A percentile compares a stretch with the other conserved stretches of the same genome.
Evolutionary conservation across 2,797 vertebrate genomes (phyloP).

Genomic region (Hydrophis major): DNA sequence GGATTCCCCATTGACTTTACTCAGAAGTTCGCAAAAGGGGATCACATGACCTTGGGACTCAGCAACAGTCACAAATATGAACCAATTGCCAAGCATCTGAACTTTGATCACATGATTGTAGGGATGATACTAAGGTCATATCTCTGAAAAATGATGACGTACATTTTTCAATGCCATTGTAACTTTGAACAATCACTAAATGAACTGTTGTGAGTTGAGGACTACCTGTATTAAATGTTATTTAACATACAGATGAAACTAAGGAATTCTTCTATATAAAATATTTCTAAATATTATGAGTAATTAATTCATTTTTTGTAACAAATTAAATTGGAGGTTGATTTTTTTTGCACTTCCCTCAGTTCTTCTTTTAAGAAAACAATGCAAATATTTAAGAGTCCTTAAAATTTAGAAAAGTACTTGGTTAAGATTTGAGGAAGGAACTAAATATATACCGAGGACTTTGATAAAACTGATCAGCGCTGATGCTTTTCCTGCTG

Average conservation of each 20-base stretch:
- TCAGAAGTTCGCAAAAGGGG: not conserved
- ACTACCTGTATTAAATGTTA: not conserved
- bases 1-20: not conserved
- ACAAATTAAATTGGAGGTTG: not conserved
- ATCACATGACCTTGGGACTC: not conserved
- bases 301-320: not conserved
- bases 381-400: not conserved
- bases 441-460: not conserved
- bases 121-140: not conserved
- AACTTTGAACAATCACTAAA: not conserved
- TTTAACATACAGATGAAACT: not conserved
- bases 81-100: not conserved
- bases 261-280: not conserved
- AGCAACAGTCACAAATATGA: not conserved
- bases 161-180: not conserved
- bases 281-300: not conserved
- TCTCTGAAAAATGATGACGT: not conserved
- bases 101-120: not conserved
- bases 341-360: not conserved
- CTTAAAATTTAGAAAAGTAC: not conserved
- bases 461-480: not conserved
- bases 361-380: not conserved
- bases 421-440: not conserved
- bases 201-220: not conserved
- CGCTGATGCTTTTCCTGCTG: not conserved